A percentile compares a stretch with the other conserved stretches of the same genome.
phyloP scores from a whole-genome alignment of 2,797 vertebrate species.

The Pogonophryne albipinna region DNA sequence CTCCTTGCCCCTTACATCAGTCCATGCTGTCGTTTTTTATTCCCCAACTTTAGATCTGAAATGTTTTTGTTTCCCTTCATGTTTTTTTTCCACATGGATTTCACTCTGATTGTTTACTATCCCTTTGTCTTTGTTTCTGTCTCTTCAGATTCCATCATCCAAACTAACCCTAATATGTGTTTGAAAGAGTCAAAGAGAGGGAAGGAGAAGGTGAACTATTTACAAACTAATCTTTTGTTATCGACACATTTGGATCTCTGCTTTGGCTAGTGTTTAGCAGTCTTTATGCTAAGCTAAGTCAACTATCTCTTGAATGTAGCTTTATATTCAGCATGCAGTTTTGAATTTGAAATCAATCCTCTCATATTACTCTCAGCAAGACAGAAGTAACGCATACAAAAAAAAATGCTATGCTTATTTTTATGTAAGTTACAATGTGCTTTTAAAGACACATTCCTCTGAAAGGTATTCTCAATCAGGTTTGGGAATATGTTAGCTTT shows the following conservation, averaged over 20 bases:
- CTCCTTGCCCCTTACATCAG: background rate
- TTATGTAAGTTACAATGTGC: background rate
- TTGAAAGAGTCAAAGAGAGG: too few relatives aligned
- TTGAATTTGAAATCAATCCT: background rate
- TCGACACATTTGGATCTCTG: too few relatives aligned
- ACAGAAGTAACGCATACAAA: background rate
- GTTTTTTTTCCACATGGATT: constrained; percentile 5
- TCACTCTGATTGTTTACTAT: background rate
- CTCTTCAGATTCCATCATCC: background rate
- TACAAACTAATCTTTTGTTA: too few relatives aligned
- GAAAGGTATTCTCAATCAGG: background rate
- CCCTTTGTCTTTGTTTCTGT: background rate
- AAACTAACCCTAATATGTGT: too few relatives aligned
- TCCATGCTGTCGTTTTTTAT: constrained; percentile 29
- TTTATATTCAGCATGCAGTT: background rate
- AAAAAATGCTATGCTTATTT: too few relatives aligned
- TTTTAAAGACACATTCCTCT: background rate
- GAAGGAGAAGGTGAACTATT: too few relatives aligned
- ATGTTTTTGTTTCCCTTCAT: background rate
- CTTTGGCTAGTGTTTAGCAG: too few relatives aligned
- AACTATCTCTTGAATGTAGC: background rate
- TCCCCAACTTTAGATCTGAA: background rate
- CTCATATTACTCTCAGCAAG: background rate
- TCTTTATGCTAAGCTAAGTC: background rate
- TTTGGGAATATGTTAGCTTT: background rate